Conservation (phyloP, 2,113 vertebrate species). For the Dolichallabes microphthalmus region DNA sequence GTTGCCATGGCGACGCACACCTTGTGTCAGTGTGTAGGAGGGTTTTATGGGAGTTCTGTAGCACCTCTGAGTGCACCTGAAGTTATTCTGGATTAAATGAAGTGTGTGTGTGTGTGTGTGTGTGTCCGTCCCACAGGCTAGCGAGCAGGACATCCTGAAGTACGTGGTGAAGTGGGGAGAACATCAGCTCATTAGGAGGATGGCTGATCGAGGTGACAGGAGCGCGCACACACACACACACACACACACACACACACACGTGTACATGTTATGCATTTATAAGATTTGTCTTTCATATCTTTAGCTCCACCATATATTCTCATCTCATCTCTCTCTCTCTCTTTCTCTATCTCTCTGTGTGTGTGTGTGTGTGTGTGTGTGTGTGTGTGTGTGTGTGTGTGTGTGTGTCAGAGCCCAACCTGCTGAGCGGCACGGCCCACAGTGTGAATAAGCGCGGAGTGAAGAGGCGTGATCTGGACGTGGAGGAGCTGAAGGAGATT, state of each 20-base stretch:
- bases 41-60: neutral
- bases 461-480: conserved; percentile 92
- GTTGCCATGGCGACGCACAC: conserved; percentile 4
- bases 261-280: too few species aligned
- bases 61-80: neutral
- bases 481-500: conserved; percentile 94
- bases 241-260: neutral
- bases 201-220: conserved; percentile 94
- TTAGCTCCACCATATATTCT: neutral
- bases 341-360: neutral
- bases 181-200: conserved; percentile 97
- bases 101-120: neutral
- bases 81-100: neutral
- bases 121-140: conserved; percentile 79
- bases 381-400: conserved; percentile 37
- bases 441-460: conserved; percentile 98
- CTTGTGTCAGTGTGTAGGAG: neutral
- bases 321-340: neutral
- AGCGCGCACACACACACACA: neutral
- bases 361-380: conserved; percentile 11
- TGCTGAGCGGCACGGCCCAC: conserved; percentile 95
- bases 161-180: conserved; percentile 99
- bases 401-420: conserved; percentile 84
- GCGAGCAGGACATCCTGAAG: conserved; percentile 98
- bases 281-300: neutral